phyloP scores from a whole-genome alignment of 1,140 invertebrate species.

The Drosophila kikkawai region DNA sequence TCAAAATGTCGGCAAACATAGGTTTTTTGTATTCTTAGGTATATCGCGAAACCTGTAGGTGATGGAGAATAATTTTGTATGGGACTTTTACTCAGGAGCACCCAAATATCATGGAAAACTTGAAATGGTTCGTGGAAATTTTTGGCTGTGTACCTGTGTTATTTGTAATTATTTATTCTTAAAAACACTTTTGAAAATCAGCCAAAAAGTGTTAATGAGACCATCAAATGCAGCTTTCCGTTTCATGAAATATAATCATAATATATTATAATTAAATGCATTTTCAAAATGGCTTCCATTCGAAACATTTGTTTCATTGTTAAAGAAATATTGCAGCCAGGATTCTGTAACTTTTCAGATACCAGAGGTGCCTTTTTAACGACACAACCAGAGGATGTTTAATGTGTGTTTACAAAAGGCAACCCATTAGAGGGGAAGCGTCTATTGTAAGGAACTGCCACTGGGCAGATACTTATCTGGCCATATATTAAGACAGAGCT shows the following conservation, averaged over 20 bases:
- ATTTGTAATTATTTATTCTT: too few species aligned
- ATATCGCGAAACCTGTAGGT: too few species aligned
- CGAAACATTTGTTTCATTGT: slow-evolving; percentile 1
- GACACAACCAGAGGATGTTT: slow-evolving; percentile 34
- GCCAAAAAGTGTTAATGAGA: background rate
- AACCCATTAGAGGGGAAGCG: slow-evolving; percentile 14
- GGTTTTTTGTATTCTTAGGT: too few species aligned
- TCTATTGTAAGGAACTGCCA: slow-evolving; percentile 36
- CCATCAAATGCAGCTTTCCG: background rate
- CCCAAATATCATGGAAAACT: too few species aligned
- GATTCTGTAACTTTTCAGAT: slow-evolving; percentile 10
- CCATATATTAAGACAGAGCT: slow-evolving; percentile 43
- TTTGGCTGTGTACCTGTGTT: too few species aligned
- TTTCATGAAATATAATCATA: background rate
- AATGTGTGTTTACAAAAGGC: slow-evolving; percentile 40
- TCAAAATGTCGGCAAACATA: too few species aligned
- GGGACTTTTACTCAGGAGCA: too few species aligned
- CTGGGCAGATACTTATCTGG: slow-evolving; percentile 51
- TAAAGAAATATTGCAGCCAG: background rate
- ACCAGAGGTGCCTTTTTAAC: slow-evolving; percentile 25
- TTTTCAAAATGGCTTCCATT: slow-evolving; percentile 4
- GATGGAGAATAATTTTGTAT: too few species aligned
- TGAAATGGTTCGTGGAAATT: too few species aligned
- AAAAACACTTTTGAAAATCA: background rate
- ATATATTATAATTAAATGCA: slow-evolving; percentile 11